Base-by-base conservation (phyloP, 2,797 vertebrate species). In the Borostomias antarcticus region DNA sequence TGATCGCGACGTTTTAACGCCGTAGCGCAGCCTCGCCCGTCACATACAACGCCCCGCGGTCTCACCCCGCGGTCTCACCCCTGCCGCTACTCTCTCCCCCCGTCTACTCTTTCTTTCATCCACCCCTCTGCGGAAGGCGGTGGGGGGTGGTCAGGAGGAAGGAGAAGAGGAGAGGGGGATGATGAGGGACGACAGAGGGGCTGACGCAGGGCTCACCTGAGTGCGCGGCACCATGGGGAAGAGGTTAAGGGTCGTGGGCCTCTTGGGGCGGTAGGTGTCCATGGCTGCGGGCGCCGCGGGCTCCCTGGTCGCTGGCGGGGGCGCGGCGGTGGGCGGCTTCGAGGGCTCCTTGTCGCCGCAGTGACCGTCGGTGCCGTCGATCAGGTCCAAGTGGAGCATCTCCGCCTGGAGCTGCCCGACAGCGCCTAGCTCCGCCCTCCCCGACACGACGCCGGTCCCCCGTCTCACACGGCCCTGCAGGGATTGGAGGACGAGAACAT, bases 161-260 rank as follows among this genome's bases (percentile, higher is more conserved):
- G 52, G 54, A 17, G 13, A n/a, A 29, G 30, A 25, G 11, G 15
- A 19, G 15, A 15, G 13, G n/a, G 6, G n/a, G 19, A 19, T 17
- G n/a, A 54, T 13, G n/a, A 10, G 54, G 5, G 52, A 26, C 35
- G 19, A 25, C 3, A 29, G 33, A 23, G 21, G 29, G 51, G 7
- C 52, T 58, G 47, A 50, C 67, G 52, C n/a, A 32, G 50, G 29
- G 28, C 45, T 69, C 75, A 98, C 96, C 95, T 97, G 96, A 86
- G 95, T 94, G 69, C 95, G 94, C 59, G 96, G 96, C 86, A 96
- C 95, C 84, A 96, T 94, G 43, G 96, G 94, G 88, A 98, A 95
- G 77, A 98, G 94, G 93, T 97, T 96, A 82, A 98, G 95, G 29
- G 96, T 98, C 67, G 96, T 98, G 73, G 96, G 96, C 85, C 96